Percentiles rank a stretch among this genome's conserved stretches.
Evolutionary conservation across 1,140 invertebrate species (phyloP).

Genomic region (Panagrolaimus sp.): DNA sequence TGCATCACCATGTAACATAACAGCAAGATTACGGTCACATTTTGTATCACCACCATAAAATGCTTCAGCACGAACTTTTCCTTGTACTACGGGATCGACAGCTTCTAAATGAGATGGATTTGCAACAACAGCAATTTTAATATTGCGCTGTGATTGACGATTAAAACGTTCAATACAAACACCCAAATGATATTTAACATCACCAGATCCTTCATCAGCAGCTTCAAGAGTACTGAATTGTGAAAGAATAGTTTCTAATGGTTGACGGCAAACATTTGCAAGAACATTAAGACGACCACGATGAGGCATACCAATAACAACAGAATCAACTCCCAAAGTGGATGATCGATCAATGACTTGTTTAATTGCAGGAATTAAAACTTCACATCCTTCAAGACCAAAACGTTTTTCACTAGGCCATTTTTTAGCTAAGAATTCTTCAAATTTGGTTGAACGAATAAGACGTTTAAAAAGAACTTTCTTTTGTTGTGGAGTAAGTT

Average conservation of each 20-base stretch:
- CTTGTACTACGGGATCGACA: constrained; percentile 90
- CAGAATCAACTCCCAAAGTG: constrained; percentile 86
- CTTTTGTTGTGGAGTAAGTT: constrained; percentile 82
- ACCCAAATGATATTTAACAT: constrained; percentile 99
- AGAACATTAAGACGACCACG: constrained; percentile 90
- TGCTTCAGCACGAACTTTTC: constrained; percentile 91
- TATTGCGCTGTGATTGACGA: constrained; percentile 93
- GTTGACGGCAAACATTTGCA: constrained; percentile 96
- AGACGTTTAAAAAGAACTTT: constrained; percentile 83
- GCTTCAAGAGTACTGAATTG: constrained; percentile 95
- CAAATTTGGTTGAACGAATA: constrained; percentile 90
- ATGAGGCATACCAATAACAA: constrained; percentile 99
- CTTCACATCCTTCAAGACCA: constrained; percentile 96
- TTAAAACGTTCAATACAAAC: constrained; percentile 96
- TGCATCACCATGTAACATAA: constrained; percentile 90
- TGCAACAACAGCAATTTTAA: constrained; percentile 90
- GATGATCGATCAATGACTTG: constrained; percentile 94
- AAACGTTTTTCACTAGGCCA: constrained; percentile 98
- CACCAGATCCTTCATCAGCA: constrained; percentile 96
- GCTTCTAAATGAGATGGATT: constrained; percentile 98
- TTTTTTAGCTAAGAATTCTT: constrained; percentile 92
- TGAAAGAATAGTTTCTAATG: constrained; percentile 91
- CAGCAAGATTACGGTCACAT: constrained; percentile 67
- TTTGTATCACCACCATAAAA: constrained; percentile 93
- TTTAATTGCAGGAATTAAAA: constrained; percentile 96